A percentile compares a stretch with the other conserved stretches of the same genome.
Evolutionary conservation across 1,140 invertebrate species (phyloP).

Genomic region (Chrysopa pallens): DNA sequence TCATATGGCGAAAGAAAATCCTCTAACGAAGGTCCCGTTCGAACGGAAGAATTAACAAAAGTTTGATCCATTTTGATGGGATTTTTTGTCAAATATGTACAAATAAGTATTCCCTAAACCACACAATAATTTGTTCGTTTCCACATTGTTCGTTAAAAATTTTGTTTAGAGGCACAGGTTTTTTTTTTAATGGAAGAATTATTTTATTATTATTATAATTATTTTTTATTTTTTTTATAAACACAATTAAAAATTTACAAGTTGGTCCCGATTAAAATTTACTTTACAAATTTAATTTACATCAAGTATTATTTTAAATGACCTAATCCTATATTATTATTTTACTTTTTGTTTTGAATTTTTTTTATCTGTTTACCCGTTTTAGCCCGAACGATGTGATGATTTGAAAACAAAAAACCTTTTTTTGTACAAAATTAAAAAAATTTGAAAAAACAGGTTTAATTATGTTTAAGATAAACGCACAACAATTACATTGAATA

Average conservation of each 20-base stretch:
- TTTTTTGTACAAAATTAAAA: neutral
- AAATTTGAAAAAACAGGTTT: neutral
- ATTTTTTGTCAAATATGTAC: neutral
- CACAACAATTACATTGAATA: too few relatives aligned
- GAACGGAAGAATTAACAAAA: slow-evolving; percentile 11
- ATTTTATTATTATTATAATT: neutral
- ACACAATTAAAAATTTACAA: neutral
- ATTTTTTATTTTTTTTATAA: neutral
- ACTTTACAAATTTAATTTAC: neutral
- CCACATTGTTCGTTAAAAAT: slow-evolving; percentile 18
- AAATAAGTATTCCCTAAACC: slow-evolving; percentile 3
- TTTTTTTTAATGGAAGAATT: neutral
- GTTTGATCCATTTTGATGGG: slow-evolving; percentile 13
- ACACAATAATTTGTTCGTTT: slow-evolving; percentile 5
- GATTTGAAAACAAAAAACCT: neutral
- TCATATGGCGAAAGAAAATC: slow-evolving; percentile 13
- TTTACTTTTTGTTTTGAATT: neutral
- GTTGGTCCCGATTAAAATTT: neutral
- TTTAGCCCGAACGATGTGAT: slow-evolving; percentile 12
- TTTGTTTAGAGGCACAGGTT: slow-evolving; percentile 8
- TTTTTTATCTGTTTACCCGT: slow-evolving; percentile 20
- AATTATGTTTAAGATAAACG: neutral
- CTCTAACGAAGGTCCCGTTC: slow-evolving; percentile 13
- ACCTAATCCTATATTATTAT: neutral
- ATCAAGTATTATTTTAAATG: neutral